Conservation (phyloP, 2,888 invertebrate genomes). For the Rotaria sp. region DNA sequence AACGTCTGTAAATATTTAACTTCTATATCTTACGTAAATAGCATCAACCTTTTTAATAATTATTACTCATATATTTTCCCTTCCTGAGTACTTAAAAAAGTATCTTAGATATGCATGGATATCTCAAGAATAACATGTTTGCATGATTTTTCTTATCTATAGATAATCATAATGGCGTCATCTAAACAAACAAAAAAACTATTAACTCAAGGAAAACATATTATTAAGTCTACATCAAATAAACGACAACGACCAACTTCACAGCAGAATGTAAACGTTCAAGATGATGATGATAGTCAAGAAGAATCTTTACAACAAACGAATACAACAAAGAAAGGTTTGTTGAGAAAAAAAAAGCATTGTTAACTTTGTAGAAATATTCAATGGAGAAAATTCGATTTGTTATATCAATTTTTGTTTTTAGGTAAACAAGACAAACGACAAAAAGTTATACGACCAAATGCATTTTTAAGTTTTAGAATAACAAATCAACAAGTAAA, state of each 20-base stretch:
- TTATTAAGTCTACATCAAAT: not conserved
- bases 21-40: too few relatives aligned
- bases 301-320: not conserved
- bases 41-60: too few relatives aligned
- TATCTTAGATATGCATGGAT: too few relatives aligned
- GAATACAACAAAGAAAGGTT: not conserved
- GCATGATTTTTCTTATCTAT: not conserved
- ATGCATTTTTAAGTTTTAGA: slow-evolving; percentile 18
- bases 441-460: not conserved
- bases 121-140: too few relatives aligned
- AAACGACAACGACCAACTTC: not conserved
- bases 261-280: not conserved
- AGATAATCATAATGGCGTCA: not conserved
- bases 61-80: too few relatives aligned
- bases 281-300: not conserved
- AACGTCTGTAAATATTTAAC: too few relatives aligned
- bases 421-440: not conserved
- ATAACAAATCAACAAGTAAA: not conserved
- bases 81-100: too few relatives aligned
- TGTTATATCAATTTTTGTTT: not conserved
- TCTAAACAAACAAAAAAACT: not conserved
- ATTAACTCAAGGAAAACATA: not conserved
- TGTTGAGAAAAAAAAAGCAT: not conserved
- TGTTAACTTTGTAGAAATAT: not conserved
- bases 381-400: too few relatives aligned